Conservation (phyloP, 2,888 invertebrate species). For the Schrankia costaestrigalis region DNA sequence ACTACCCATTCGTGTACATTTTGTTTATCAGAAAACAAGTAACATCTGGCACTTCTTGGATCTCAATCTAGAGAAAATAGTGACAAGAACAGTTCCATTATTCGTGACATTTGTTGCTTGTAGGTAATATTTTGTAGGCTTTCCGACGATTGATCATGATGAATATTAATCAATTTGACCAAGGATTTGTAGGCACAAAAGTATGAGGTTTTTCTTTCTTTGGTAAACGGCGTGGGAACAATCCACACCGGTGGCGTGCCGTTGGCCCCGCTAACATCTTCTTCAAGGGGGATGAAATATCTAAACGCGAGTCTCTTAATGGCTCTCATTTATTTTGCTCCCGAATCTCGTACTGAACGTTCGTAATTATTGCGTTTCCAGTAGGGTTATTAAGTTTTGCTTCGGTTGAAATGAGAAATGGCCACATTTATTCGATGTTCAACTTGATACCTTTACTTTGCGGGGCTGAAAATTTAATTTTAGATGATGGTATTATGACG, state of each 20-base stretch:
- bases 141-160: too few species aligned
- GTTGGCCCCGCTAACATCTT: slow-evolving; percentile 67
- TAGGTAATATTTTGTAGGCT: too few species aligned
- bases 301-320: slow-evolving; percentile 77
- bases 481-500: slow-evolving; percentile 61
- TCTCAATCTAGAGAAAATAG: too few species aligned
- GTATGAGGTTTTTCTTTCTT: slow-evolving; percentile 39
- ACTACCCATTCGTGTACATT: too few species aligned
- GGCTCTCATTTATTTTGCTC: slow-evolving; percentile 76
- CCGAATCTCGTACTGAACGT: slow-evolving; percentile 75
- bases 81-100: too few species aligned
- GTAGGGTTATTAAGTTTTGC: slow-evolving; percentile 79
- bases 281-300: slow-evolving; percentile 77
- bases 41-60: too few species aligned
- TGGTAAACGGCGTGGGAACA: slow-evolving; percentile 68
- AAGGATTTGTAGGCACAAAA: slow-evolving; percentile 17
- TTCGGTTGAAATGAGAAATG: slow-evolving; percentile 77
- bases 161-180: too few species aligned
- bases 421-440: slow-evolving; percentile 72
- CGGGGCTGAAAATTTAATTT: slow-evolving; percentile 76
- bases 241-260: slow-evolving; percentile 47
- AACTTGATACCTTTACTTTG: slow-evolving; percentile 68
- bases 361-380: slow-evolving; percentile 78
- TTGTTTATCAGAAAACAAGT: too few species aligned
- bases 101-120: too few species aligned